phyloP scores from a whole-genome alignment of 2,888 invertebrate species.

The Archips xylosteana region DNA sequence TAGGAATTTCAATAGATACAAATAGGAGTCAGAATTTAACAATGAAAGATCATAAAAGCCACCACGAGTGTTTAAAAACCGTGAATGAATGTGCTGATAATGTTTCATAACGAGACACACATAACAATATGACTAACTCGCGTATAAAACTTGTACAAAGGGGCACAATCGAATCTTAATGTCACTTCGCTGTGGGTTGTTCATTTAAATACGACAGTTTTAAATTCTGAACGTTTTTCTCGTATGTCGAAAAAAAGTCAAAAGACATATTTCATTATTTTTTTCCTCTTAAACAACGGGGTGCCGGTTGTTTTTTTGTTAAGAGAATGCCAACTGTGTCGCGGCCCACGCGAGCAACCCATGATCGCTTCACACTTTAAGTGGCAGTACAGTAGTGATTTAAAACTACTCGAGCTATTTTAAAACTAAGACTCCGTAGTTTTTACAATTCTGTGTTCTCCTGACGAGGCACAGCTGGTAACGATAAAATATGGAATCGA shows the following conservation, averaged over 20 bases:
- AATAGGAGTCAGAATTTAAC: slow-evolving; percentile 34
- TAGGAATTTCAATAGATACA: slow-evolving; percentile 49
- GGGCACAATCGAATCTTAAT: slow-evolving; percentile 51
- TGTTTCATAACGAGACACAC: slow-evolving; percentile 32
- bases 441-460: slow-evolving; percentile 45
- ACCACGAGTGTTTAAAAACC: slow-evolving; percentile 22
- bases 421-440: slow-evolving; percentile 53
- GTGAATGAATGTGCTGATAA: slow-evolving; percentile 29
- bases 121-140: slow-evolving; percentile 29
- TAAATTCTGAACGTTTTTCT: slow-evolving; percentile 71
- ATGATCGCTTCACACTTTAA: slow-evolving; percentile 82
- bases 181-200: slow-evolving; percentile 66
- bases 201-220: slow-evolving; percentile 71
- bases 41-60: slow-evolving; percentile 25
- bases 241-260: slow-evolving; percentile 64
- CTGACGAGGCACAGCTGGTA: slow-evolving; percentile 30
- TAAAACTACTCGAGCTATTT: slow-evolving; percentile 70
- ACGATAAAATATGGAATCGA: neutral
- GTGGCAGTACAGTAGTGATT: slow-evolving; percentile 77
- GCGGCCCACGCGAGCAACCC: slow-evolving; percentile 72
- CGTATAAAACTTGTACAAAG: slow-evolving; percentile 29
- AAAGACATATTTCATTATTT: slow-evolving; percentile 81
- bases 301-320: slow-evolving; percentile 79
- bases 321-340: slow-evolving; percentile 70
- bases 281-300: slow-evolving; percentile 83